Evolutionary conservation across 1,140 invertebrate species (phyloP), one percentile per base, ranked within the genome.

Genomic region (Reticulitermes speratus): DNA sequence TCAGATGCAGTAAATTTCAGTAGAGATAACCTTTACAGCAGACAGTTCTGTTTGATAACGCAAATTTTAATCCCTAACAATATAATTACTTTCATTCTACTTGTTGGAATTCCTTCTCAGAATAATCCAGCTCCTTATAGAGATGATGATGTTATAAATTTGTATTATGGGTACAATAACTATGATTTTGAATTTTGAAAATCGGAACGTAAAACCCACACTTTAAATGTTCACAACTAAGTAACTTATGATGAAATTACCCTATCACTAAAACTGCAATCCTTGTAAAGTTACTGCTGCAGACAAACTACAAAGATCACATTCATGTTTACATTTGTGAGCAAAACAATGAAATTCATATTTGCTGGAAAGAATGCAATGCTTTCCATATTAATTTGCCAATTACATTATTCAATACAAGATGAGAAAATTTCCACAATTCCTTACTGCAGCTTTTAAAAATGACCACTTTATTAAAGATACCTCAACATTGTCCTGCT

Each of bases 301-400:
- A 86, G 45, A 38, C n/a, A 84, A 84, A 86, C 85, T 86, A 86
- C 86, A 86, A 86, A 86, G 85, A 86, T 83, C 85, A 86, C 85
- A 86, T n/a, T 82, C 38, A 44, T 86, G 59, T 86, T 38, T 81
- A 82, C 44, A 86, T n/a, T 48, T 55, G 84, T 87, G 86, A 85
- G 86, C 86, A 87, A 87, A 87, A 87, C 86, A 87, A 87, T 83
- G 65, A 69, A 6, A 8, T 52, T n/a, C 45, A 52, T n/a, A 16
- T 82, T 82, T 82, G 65, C n/a, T 75, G 81, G 30, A 82, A 86
- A 86, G 38, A 86, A 69, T 86, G 7, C 44, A 59, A 81, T 44
- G 52, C 45, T 82, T 86, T 69, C 32, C 14, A 48, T 83, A 44
- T 25, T 82, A 83, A 45, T 45, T 52, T 86, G 82, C 85, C 85